Percentiles rank a stretch among this genome's conserved stretches.
Evolutionary conservation across 2,888 invertebrate genomes (phyloP).

Genomic region (Platerodrilus igneus): DNA sequence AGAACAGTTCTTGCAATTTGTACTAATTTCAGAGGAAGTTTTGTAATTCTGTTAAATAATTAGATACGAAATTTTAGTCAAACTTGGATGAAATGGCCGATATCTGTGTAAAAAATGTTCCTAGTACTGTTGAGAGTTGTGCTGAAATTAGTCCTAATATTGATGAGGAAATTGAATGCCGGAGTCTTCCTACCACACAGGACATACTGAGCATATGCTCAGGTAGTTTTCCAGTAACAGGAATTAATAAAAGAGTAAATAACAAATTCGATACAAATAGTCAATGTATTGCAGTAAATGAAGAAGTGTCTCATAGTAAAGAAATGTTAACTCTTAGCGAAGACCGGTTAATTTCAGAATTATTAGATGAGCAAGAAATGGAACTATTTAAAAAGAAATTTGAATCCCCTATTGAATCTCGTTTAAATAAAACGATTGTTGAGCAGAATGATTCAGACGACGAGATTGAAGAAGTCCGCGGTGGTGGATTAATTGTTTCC

Average conservation of each 20-base stretch:
- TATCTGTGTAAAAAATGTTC: too few relatives aligned
- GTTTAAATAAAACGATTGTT: conserved; percentile 7
- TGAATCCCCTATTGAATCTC: conserved; percentile 31
- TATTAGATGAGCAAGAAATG: conserved; percentile 40
- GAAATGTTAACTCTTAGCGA: conserved; percentile 35
- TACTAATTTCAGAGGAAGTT: too few relatives aligned
- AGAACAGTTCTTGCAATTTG: too few relatives aligned
- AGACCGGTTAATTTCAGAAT: conserved; percentile 40
- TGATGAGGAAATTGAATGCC: background rate
- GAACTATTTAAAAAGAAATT: conserved; percentile 39
- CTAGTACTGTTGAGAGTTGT: conserved; percentile 9
- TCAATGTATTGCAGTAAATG: background rate
- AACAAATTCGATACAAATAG: background rate
- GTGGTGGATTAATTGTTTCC: conserved; percentile 24
- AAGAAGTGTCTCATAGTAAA: conserved; percentile 9
- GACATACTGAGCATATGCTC: conserved; percentile 43
- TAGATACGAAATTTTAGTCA: too few relatives aligned
- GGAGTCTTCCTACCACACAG: conserved; percentile 37
- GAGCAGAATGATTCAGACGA: too few relatives aligned
- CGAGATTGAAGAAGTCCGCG: conserved; percentile 10
- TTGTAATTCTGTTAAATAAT: background rate
- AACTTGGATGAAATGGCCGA: too few relatives aligned
- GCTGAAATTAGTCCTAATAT: background rate
- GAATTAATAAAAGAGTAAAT: conserved; percentile 3
- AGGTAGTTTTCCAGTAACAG: conserved; percentile 39